Conservation (phyloP, 2,797 vertebrate genomes). For the Columba guinea region DNA sequence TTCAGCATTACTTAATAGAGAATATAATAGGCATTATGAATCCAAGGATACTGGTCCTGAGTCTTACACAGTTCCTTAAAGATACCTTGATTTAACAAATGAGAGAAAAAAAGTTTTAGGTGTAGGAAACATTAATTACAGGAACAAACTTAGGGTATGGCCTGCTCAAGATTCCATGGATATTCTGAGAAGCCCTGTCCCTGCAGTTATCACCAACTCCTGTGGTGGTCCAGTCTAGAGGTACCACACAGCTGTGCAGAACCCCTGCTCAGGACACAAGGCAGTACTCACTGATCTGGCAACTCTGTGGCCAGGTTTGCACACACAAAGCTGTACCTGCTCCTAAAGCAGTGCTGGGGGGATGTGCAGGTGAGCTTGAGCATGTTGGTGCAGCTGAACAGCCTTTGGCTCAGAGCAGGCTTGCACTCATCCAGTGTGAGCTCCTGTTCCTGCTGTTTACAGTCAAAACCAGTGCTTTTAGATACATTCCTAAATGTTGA, state of each 20-base stretch:
- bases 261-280: neutral
- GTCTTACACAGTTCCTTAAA: neutral
- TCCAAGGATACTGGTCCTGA: neutral
- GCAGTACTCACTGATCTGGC: neutral
- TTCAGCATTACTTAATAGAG: neutral
- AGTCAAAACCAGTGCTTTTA: neutral
- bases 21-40: neutral
- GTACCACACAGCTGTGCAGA: neutral
- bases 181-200: neutral
- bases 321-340: neutral
- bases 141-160: neutral
- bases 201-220: neutral
- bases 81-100: neutral
- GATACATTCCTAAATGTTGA: neutral
- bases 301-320: neutral
- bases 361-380: neutral
- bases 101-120: neutral
- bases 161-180: neutral
- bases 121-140: neutral
- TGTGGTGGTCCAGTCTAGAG: neutral
- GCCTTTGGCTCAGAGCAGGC: accelerated
- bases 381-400: accelerated
- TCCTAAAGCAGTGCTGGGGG: neutral
- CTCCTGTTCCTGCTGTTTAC: neutral
- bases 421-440: neutral